Evolutionary conservation across 2,888 invertebrate genomes (phyloP), one percentile per base, ranked within the genome.

Genomic region (Clitarchus hookeri): DNA sequence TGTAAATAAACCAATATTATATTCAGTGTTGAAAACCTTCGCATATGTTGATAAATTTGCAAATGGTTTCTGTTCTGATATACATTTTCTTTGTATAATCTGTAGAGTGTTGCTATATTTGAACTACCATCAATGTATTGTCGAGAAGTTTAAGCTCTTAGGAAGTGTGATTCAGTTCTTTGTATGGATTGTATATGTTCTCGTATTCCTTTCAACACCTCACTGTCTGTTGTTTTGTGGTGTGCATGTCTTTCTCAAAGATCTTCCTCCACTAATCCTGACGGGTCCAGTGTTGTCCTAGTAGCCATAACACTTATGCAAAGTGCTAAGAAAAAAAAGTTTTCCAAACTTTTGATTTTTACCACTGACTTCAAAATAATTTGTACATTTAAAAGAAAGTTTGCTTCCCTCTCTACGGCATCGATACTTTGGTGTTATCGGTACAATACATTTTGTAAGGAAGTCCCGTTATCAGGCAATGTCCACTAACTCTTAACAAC

Each of bases 211-310:
- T 79, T n/a, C 79, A 79, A 26, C 79, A 79, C 79, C 27, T 79
- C 79, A 79, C 13, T 79, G 79, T 79, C 79, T 26, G 79, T 79
- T 26, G 79, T 79, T 79, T 79, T 79, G 26, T 79, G 79, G 27
- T 79, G 25, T 79, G 26, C 79, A 79, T 79, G 79, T 79, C 27
- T 19, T 25, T n/a, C 79, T 12, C 79, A 4, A 26, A 79, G 79
- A 79, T 79, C 16, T 79, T 27, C 79, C 25, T 79, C 79, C 79
- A 79, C 79, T 6, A 48, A 48, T 16, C 48, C 48, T 48, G 48
- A 2, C 48, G 48, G 16, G 48, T 48, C 8, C 48, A 79, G 25
- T 27, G 11, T 23, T 78, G 78, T 78, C 78, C 78, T 78, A 78
- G 78, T 78, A 78, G 78, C 19, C 78, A 79, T n/a, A 6, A n/a